phyloP scores from a whole-genome alignment of 1,140 invertebrate species.

The Caenorhabditis remanei region DNA sequence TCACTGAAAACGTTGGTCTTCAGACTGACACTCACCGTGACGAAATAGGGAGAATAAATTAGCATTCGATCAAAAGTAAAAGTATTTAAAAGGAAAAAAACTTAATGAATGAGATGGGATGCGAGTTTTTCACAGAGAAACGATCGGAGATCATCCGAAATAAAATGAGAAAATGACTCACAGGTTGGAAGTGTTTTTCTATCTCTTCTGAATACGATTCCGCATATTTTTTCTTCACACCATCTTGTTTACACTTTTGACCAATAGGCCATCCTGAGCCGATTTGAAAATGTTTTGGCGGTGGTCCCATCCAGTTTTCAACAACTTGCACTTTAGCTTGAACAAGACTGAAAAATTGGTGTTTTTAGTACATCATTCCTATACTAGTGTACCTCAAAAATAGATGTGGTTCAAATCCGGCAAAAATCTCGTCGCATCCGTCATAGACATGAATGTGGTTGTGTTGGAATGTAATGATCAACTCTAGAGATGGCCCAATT shows the following conservation, averaged over 20 bases:
- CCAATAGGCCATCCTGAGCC: slow-evolving; percentile 21
- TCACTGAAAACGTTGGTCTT: not conserved
- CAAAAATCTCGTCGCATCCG: slow-evolving; percentile 13
- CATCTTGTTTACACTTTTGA: not conserved
- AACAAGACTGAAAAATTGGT: not conserved
- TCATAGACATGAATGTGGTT: slow-evolving; percentile 31
- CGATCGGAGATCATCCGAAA: not conserved
- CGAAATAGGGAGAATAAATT: slow-evolving; percentile 31
- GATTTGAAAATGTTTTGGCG: not conserved
- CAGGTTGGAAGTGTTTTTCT: slow-evolving; percentile 6
- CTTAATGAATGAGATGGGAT: slow-evolving; percentile 1
- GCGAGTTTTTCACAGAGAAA: not conserved
- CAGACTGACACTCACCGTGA: not conserved
- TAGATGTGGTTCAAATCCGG: slow-evolving; percentile 12
- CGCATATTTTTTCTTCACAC: slow-evolving; percentile 16
- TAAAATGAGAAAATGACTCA: slow-evolving; percentile 18
- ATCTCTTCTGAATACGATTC: slow-evolving; percentile 14
- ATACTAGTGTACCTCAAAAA: not conserved
- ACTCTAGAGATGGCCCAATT: not conserved
- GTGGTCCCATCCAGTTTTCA: not conserved
- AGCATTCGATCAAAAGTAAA: slow-evolving; percentile 8
- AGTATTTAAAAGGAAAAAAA: not conserved
- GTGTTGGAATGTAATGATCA: slow-evolving; percentile 34
- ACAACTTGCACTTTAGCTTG: not conserved
- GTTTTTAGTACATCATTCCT: not conserved